Evolutionary conservation across 2,888 invertebrate species (phyloP), one percentile per base, ranked within the genome.

Genomic region (Nymphalis c-album): DNA sequence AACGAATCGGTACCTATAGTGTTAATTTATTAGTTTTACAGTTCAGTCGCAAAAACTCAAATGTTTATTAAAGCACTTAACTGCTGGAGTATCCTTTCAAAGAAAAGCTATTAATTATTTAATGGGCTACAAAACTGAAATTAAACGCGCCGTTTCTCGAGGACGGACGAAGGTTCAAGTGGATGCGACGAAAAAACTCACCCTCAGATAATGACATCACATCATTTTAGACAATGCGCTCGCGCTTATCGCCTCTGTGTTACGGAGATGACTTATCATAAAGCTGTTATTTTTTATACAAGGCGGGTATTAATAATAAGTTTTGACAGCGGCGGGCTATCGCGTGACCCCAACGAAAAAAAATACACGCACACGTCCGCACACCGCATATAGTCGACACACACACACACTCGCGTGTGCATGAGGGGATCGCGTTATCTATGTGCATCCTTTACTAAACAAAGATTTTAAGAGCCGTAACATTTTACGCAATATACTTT

Each of bases 161-260:
- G 76, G 87, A 88, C 75, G 80, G 87, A 88, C 79, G 85, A 83
- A 78, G 88, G 87, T 87, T 78, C 77, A 79, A 82, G 84, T 78
- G 81, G 72, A 64, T 60, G 60, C n/a, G 20, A 22, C 53, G 68
- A 76, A 77, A 80, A 78, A 76, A 63, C 17, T 46, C 55, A 10
- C 31, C 69, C 68, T 68, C 63, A 73, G 68, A 74, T 45, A 53
- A 64, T 69, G 65, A 66, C 63, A 40, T 22, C 16, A 35, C 40
- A 35, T 59, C 20, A 40, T 35, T 51, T 40, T 13, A 64, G 60
- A 60, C 60, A 60, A 66, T 55, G 46, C 7, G 46, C 35, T 13
- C n/a, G 48, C 47, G 26, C 66, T 66, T 66, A 57, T 66, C 61
- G 26, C n/a, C 31, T n/a, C 17, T 7, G 51, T 35, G 61, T 31